Percentiles rank a stretch among this genome's conserved stretches.
phyloP scores from a whole-genome alignment of 2,888 invertebrate genomes.

The Drosophila infuscata region DNA sequence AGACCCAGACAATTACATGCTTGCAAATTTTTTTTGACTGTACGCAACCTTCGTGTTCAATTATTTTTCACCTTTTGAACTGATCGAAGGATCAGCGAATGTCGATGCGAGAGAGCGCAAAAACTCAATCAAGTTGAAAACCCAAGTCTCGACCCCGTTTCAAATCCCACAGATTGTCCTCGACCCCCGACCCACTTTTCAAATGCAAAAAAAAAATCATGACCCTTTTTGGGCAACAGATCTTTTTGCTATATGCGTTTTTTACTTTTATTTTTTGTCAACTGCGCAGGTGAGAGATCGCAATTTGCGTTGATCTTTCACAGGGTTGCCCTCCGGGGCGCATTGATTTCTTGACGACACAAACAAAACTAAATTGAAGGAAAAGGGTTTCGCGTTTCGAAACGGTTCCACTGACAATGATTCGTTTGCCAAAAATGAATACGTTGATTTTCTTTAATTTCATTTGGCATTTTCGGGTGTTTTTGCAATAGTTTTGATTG shows the following conservation, averaged over 20 bases:
- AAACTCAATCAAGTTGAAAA: constrained; percentile 77
- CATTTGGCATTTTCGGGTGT: constrained; percentile 53
- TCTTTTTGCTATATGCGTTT: constrained; percentile 18
- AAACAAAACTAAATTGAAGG: constrained; percentile 38
- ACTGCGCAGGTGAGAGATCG: constrained; percentile 75
- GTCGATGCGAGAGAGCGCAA: constrained; percentile 68
- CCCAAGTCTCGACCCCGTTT: constrained; percentile 64
- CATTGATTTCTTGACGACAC: constrained; percentile 73
- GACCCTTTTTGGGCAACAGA: constrained; percentile 60
- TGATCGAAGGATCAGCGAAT: constrained; percentile 60
- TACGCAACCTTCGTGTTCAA: constrained; percentile 67
- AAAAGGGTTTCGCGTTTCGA: constrained; percentile 44
- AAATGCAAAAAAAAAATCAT: constrained; percentile 56
- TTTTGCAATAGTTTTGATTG: constrained; percentile 65
- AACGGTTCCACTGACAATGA: constrained; percentile 51
- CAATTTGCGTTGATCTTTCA: constrained; percentile 62
- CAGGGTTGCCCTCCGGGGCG: constrained; percentile 52
- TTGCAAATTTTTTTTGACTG: constrained; percentile 81
- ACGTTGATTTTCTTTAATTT: constrained; percentile 61
- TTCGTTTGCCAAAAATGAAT: constrained; percentile 67
- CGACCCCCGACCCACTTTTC: constrained; percentile 51
- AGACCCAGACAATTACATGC: constrained; percentile 83
- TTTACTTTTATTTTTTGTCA: constrained; percentile 56
- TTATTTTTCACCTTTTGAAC: constrained; percentile 79
- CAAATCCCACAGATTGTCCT: constrained; percentile 29